Evolutionary conservation across 2,888 invertebrate species (phyloP), one percentile per base, ranked within the genome.

Genomic region (Stenodera caucasica): DNA sequence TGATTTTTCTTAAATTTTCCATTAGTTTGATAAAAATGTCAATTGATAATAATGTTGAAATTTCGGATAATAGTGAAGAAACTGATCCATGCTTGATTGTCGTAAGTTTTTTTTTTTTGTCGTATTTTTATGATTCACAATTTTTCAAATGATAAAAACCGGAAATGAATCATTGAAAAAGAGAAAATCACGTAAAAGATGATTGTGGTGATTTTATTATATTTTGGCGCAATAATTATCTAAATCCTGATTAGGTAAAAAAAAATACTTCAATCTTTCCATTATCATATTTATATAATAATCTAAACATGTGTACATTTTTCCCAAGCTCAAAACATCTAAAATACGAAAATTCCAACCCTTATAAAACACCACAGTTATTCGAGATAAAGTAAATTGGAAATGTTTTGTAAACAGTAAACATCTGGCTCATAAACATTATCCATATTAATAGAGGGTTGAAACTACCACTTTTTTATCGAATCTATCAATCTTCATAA

Each of bases 151-250:
- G 18, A 40, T 40, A 40, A 18, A 18, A 40, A 9, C 8, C 40
- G 40, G 40, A 40, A 40, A 18, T 40, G 40, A 40, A 18, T 40
- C 45, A 45, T n/a, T n/a, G n/a, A n/a, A n/a, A n/a, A n/a, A n/a
- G n/a, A n/a, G n/a, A n/a, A n/a, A n/a, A n/a, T n/a, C n/a, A n/a
- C n/a, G n/a, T n/a, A n/a, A n/a, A n/a, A n/a, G n/a, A n/a, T n/a
- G n/a, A n/a, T n/a, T n/a, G n/a, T n/a, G n/a, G n/a, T n/a, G n/a
- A n/a, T n/a, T n/a, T n/a, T n/a, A n/a, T n/a, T n/a, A n/a, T n/a
- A n/a, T n/a, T n/a, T n/a, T n/a, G n/a, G n/a, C n/a, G n/a, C n/a
- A n/a, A n/a, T n/a, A n/a, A n/a, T n/a, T n/a, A n/a, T n/a, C n/a
- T n/a, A n/a, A n/a, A n/a, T n/a, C n/a, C n/a, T n/a, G n/a, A n/a